Percentiles rank a stretch among this genome's conserved stretches.
These are phyloP conservation scores for Dryomyza anilis DNA, from an alignment of 2,888 invertebrate species.

Conservation along the genomic window DNA sequence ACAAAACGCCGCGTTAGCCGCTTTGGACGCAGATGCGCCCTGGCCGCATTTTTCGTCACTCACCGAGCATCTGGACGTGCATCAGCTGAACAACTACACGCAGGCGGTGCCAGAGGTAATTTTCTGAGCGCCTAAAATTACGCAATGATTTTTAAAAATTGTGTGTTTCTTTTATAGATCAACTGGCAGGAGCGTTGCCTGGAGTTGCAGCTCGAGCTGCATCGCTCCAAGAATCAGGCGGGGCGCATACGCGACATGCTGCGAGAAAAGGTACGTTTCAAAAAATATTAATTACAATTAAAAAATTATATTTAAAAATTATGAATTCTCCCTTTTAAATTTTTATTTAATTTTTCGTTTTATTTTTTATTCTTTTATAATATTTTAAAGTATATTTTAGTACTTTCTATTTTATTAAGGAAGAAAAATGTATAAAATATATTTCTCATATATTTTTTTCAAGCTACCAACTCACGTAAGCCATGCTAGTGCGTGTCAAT, in stretches of 20 bases:
- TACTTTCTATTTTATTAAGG: no score
- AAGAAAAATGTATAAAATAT: no score
- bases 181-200: constrained; percentile 91
- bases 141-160: background rate
- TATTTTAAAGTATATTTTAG: no score
- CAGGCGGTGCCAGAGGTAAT: constrained; percentile 59
- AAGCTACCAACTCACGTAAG: no score
- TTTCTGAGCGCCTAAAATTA: constrained; percentile 6
- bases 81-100: constrained; percentile 61
- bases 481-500: no score
- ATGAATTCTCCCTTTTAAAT: no score
- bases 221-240: constrained; percentile 84
- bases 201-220: constrained; percentile 83
- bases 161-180: constrained; percentile 57
- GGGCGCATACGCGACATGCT: constrained; percentile 86
- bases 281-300: background rate
- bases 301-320: no score
- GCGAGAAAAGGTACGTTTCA: constrained; percentile 79
- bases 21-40: constrained; percentile 57
- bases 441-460: no score
- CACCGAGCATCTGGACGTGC: constrained; percentile 58
- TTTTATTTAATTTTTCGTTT: no score
- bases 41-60: constrained; percentile 58
- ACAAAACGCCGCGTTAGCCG: constrained; percentile 48
- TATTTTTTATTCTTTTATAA: no score